Evolutionary conservation across 2,888 invertebrate genomes (phyloP).

Genomic region (Ophion ventricosus): DNA sequence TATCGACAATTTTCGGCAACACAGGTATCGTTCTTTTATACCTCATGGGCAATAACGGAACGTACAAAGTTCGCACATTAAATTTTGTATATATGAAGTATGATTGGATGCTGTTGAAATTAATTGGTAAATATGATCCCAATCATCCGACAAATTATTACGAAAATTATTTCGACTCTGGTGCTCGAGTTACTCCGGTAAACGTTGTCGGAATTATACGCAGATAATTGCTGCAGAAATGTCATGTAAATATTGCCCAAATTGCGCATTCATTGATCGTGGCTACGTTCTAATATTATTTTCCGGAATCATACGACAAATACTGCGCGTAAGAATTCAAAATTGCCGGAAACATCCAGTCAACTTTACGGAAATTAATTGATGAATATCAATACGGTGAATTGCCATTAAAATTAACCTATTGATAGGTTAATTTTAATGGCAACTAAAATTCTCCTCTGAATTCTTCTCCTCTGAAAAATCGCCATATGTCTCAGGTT

Average conservation of each 20-base stretch:
- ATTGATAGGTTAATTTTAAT: no score
- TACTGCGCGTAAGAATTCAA: no score
- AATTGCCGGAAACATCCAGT: no score
- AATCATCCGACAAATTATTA: not conserved
- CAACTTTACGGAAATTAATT: no score
- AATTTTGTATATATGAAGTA: not conserved
- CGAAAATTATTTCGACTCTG: not conserved
- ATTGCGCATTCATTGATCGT: not conserved
- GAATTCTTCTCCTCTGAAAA: no score
- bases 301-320: no score
- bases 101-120: not conserved
- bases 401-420: no score
- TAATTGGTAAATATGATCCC: not conserved
- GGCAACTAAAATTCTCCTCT: no score
- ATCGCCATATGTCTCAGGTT: no score
- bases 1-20: not conserved
- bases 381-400: no score
- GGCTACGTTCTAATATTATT: no score
- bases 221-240: not conserved
- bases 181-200: not conserved
- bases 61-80: not conserved
- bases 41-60: not conserved
- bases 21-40: not conserved
- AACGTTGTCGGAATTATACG: not conserved
- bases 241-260: not conserved